phyloP scores from a whole-genome alignment of 2,113 vertebrate genomes.

The Parus major region DNA sequence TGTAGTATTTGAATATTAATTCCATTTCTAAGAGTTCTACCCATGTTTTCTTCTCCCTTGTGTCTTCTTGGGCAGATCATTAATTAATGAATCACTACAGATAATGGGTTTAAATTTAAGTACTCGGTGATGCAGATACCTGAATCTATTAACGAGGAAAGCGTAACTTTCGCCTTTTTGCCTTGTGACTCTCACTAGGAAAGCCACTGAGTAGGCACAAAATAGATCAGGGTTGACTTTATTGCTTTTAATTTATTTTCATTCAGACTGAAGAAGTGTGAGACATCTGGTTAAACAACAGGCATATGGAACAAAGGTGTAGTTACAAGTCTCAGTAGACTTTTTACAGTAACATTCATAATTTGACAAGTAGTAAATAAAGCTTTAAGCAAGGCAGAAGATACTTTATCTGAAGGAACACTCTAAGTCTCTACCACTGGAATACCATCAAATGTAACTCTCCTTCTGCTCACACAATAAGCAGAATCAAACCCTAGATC shows the following conservation, averaged over 20 bases:
- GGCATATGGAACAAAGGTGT: neutral
- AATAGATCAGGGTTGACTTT: constrained; percentile 47
- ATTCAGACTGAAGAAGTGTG: neutral
- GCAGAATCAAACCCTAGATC: neutral
- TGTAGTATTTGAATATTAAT: constrained; percentile 51
- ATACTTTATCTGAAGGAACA: neutral
- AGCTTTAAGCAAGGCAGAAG: neutral
- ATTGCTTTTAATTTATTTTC: constrained; percentile 60
- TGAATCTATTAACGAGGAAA: constrained; percentile 42
- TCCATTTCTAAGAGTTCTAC: constrained; percentile 56
- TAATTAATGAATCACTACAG: constrained; percentile 56
- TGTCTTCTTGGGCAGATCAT: neutral
- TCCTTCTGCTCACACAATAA: neutral
- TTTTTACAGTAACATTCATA: neutral
- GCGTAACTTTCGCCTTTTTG: neutral
- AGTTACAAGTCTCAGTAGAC: neutral
- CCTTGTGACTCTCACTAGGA: neutral
- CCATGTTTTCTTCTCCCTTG: constrained; percentile 27
- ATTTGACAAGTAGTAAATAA: neutral
- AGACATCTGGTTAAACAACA: neutral
- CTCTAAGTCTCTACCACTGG: neutral
- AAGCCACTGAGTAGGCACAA: constrained; percentile 38
- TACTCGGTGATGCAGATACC: neutral
- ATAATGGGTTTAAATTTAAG: constrained; percentile 54
- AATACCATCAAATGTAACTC: neutral